These are phyloP conservation scores for Agrotis clavis DNA, from an alignment of 2,888 invertebrate species.

Conservation along the genomic window DNA sequence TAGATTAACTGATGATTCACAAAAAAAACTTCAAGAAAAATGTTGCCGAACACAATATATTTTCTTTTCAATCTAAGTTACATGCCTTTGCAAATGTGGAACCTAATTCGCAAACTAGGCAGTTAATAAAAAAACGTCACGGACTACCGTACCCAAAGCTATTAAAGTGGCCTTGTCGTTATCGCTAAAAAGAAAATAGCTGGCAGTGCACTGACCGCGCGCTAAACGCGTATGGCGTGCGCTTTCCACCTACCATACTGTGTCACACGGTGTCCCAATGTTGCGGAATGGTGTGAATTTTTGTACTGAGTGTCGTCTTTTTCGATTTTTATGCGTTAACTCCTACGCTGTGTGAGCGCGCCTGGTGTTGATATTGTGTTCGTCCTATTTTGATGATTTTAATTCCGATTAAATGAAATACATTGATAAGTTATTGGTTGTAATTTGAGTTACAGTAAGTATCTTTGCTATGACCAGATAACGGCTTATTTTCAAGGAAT, in stretches of 20 bases:
- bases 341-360: constrained; percentile 53
- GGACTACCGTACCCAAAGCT: constrained; percentile 84
- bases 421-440: neutral
- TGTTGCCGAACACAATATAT: constrained; percentile 8
- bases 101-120: constrained; percentile 70
- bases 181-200: constrained; percentile 85
- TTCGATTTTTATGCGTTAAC: constrained; percentile 59
- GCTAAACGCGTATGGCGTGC: constrained; percentile 51
- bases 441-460: constrained; percentile 4
- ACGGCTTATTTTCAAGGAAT: neutral
- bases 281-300: constrained; percentile 61
- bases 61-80: constrained; percentile 45
- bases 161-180: constrained; percentile 87
- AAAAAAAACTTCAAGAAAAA: constrained; percentile 15
- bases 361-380: constrained; percentile 38
- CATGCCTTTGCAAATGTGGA: constrained; percentile 55
- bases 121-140: constrained; percentile 74
- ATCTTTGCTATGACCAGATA: neutral
- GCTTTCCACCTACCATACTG: constrained; percentile 66
- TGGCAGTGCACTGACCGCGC: constrained; percentile 79
- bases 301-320: constrained; percentile 43
- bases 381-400: constrained; percentile 34
- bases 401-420: constrained; percentile 21
- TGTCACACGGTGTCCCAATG: constrained; percentile 53
- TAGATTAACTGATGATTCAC: neutral